Evolutionary conservation across 2,888 invertebrate species (phyloP), one percentile per base, ranked within the genome.

Genomic region (Nineta flava): DNA sequence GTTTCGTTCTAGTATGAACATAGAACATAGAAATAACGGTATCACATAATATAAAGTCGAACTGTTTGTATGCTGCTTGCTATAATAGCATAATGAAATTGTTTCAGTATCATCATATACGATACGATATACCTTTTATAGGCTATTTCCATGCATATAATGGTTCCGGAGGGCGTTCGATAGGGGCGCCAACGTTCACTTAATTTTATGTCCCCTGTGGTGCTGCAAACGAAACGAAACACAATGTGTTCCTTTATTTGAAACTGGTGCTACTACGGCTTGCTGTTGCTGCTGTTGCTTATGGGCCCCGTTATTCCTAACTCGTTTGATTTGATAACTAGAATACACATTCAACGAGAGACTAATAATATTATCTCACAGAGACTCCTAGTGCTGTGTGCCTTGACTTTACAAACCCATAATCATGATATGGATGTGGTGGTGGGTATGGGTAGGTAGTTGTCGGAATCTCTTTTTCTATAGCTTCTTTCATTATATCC

Each of bases 71-170:
- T 26, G 4, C 26, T 26, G 7, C 9, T 5, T 26, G 7, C 9
- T 5, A 13, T 35, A 35, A 44, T 44, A 44, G 9, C 19, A 35
- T 47, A 47, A 47, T 47, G 47, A 47, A 47, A 47, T 47, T 38
- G 47, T 47, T 35, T 6, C 42, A 17, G 42, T 17, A 38, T 16
- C 15, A 48, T n/a, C n/a, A n/a, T n/a, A n/a, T n/a, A n/a, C n/a
- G n/a, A n/a, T 49, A 44, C 49, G 41, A 26, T 45, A 38, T 49
- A 49, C 49, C 49, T 49, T 49, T 49, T 49, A 49, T 49, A 49
- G 49, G 44, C 49, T 35, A 49, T 49, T 49, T 49, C 49, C 49
- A 49, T 49, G 45, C 49, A 49, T 26, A 44, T 49, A 49, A 49
- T 49, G 49, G 44, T 19, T 41, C 21, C 49, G 38, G 49, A 16